A percentile compares a stretch with the other conserved stretches of the same genome.
Conservation (phyloP, 2,797 vertebrate species). For the Betta splendens region DNA sequence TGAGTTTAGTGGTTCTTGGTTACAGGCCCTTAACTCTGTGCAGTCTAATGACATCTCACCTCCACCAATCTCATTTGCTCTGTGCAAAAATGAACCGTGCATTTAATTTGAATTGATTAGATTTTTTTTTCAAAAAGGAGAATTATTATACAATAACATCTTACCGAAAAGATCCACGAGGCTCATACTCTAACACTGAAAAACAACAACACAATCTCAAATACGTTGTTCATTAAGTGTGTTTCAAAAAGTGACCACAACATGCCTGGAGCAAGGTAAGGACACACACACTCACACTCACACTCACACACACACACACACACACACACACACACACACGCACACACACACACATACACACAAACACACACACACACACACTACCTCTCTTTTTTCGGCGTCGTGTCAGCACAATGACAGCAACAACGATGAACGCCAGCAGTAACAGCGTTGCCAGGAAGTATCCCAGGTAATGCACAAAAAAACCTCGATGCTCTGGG, state of each 20-base stretch:
- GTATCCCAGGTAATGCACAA: constrained; percentile 93
- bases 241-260: background rate
- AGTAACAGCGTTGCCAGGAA: constrained; percentile 90
- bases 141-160: constrained; percentile 33
- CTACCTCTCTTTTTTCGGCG: constrained; percentile 86
- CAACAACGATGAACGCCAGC: constrained; percentile 85
- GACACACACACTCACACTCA: too few relatives aligned
- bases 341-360: too few relatives aligned
- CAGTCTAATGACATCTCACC: constrained; percentile 81
- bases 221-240: background rate
- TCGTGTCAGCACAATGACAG: constrained; percentile 83
- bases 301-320: too few relatives aligned
- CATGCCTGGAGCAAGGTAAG: too few relatives aligned
- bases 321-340: too few relatives aligned
- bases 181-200: constrained; percentile 83
- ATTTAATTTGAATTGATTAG: background rate
- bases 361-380: background rate
- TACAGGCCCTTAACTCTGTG: constrained; percentile 82
- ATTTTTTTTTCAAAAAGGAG: background rate
- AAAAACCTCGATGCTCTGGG: constrained; percentile 86
- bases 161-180: constrained; percentile 83
- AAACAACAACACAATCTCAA: constrained; percentile 24
- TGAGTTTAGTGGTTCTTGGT: constrained; percentile 85
- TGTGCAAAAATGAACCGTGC: constrained; percentile 49
- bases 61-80: constrained; percentile 76